Evolutionary conservation across 2,797 vertebrate species (phyloP), one percentile per base, ranked within the genome.

Genomic region (Cetoscarus ocellatus): DNA sequence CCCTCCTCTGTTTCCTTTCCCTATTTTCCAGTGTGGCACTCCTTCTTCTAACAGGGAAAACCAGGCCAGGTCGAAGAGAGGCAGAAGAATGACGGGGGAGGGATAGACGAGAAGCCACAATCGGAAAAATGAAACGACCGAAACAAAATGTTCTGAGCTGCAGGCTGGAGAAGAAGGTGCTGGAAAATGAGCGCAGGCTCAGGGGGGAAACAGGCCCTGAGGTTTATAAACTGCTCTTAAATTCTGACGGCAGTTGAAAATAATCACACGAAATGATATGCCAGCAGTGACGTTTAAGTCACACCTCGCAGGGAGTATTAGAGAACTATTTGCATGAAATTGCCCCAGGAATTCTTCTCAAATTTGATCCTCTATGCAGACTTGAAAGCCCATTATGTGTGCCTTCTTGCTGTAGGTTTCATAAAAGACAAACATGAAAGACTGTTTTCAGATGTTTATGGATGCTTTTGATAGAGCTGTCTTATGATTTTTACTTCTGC

Each of bases 61-160:
- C 42, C 51, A 54, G 60, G 86, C 79, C 76, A 73, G 68, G 40
- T 17, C 34, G 61, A 57, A 74, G 70, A 75, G 60, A 82, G 58
- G 63, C 73, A 54, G 67, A 85, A 86, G 80, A 88, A 84, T 80
- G 87, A 87, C 63, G 79, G 80, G 75, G 92, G 88, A 89, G 92
- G 88, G 85, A 88, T 77, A 75, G 85, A 89, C 77, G 86, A 84
- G 90, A 92, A 92, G 76, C 27, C 27, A 27, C 27, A 27, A 27
- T 66, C 10, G 86, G 86, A 91, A 90, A 61, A 93, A 90, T 84
- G 69, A 88, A 79, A 80, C 49, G 72, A 87, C 51, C 65, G 73
- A 85, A 91, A 93, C 91, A 90, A 89, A 93, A 93, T 92, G 92
- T 91, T 86, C 89, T 91, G 45, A 84, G 82, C 67, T 69, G 68